A percentile compares a stretch with the other conserved stretches of the same genome.
These are phyloP conservation scores for Eugnorisma glareosa DNA, from an alignment of 2,888 invertebrate species.

Conservation along the genomic window DNA sequence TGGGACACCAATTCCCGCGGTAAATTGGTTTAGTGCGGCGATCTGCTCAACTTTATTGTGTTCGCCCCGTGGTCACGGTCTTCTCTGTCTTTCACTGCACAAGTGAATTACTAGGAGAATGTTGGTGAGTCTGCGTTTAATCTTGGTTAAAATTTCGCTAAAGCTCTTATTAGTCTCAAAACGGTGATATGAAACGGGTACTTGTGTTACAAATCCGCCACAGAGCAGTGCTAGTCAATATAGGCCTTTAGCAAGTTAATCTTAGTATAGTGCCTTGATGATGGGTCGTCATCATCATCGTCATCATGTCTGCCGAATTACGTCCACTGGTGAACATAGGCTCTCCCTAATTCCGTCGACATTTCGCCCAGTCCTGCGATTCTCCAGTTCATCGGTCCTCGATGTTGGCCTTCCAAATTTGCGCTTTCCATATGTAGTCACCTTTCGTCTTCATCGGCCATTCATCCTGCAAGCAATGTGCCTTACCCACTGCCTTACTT, in stretches of 20 bases:
- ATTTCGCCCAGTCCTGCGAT: background rate
- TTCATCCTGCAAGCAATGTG: background rate
- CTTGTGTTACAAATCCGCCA: background rate
- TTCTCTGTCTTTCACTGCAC: conserved; percentile 29
- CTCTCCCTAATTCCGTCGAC: background rate
- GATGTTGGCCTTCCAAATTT: background rate
- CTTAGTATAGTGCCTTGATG: background rate
- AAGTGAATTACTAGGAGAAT: conserved; percentile 2
- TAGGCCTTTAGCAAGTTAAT: background rate
- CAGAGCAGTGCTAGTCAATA: background rate
- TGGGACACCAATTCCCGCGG: conserved; percentile 79
- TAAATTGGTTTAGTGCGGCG: conserved; percentile 77
- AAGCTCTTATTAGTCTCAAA: background rate
- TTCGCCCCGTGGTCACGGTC: conserved; percentile 22
- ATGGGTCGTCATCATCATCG: too few relatives aligned
- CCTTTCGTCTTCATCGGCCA: background rate
- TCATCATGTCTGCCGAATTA: background rate
- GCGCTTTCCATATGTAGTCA: background rate
- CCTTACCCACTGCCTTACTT: background rate
- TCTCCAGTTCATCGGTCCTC: background rate
- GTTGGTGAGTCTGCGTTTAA: conserved; percentile 20
- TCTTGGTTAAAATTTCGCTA: background rate
- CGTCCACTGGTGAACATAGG: background rate
- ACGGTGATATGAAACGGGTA: background rate
- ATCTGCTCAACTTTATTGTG: conserved; percentile 63